Conservation (phyloP, 2,113 vertebrate genomes). For the Amblyornis subalaris region DNA sequence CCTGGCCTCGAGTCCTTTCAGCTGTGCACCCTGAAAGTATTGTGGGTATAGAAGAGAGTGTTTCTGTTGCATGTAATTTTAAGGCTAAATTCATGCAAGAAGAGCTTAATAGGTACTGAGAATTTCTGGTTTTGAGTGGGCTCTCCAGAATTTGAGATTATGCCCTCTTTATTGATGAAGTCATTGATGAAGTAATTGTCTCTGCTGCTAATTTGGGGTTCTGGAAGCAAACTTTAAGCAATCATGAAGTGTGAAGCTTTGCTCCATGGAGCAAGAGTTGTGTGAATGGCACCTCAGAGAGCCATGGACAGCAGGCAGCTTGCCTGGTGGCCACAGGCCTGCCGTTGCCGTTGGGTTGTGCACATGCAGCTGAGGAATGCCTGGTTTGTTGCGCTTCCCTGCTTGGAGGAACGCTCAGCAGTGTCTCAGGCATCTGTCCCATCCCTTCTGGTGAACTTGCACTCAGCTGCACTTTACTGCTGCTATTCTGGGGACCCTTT, state of each 20-base stretch:
- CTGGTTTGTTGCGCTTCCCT: neutral
- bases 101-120: neutral
- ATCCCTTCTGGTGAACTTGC: neutral
- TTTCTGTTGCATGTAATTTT: neutral
- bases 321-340: accelerated
- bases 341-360: neutral
- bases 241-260: neutral
- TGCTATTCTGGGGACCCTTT: neutral
- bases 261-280: neutral
- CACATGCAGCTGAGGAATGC: neutral
- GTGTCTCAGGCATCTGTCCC: neutral
- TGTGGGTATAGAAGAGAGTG: neutral
- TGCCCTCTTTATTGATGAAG: neutral
- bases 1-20: neutral
- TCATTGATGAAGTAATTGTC: neutral
- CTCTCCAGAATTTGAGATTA: neutral
- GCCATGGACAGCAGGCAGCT: neutral
- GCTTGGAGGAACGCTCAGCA: neutral
- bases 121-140: neutral
- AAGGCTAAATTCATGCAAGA: neutral
- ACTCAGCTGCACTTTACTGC: neutral
- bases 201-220: neutral
- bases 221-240: neutral
- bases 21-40: neutral
- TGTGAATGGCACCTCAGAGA: neutral